phyloP scores from a whole-genome alignment of 92 coral and sea anemone species.

The Paramuricea clavata region DNA sequence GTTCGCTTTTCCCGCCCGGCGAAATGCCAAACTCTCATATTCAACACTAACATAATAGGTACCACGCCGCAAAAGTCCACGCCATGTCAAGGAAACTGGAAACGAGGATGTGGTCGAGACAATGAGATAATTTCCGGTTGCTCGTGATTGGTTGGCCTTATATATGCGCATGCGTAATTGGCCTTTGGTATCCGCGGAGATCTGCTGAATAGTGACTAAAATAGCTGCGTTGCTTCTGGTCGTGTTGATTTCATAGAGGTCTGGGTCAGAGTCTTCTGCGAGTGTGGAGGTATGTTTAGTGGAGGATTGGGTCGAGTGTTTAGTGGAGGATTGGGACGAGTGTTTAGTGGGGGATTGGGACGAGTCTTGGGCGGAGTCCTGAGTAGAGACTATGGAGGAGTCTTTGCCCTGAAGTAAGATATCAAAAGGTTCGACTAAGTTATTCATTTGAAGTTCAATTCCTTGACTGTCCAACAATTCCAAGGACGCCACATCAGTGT shows the following conservation, averaged over 20 bases:
- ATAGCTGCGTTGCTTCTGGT: not conserved
- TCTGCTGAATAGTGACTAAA: slow-evolving; percentile 7
- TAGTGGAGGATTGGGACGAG: not conserved
- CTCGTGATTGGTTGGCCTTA: slow-evolving; percentile 1
- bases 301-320: slow-evolving; percentile 7
- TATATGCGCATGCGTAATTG: slow-evolving; percentile 38
- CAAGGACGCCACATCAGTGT: slow-evolving; percentile 68
- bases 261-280: not conserved
- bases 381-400: not conserved
- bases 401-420: slow-evolving; percentile 64
- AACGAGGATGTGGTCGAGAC: slow-evolving; percentile 51
- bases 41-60: slow-evolving; percentile 65
- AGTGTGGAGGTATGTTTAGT: not conserved
- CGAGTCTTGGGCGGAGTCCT: not conserved
- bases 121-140: not conserved
- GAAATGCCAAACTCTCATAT: slow-evolving; percentile 22
- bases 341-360: not conserved
- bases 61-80: slow-evolving; percentile 50
- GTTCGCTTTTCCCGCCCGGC: slow-evolving; percentile 14
- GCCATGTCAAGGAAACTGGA: slow-evolving; percentile 50
- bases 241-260: slow-evolving; percentile 17
- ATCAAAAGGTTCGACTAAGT: slow-evolving; percentile 72
- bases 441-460: slow-evolving; percentile 60
- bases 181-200: slow-evolving; percentile 14
- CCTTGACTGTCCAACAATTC: slow-evolving; percentile 74